Base-by-base conservation (phyloP, 2,113 vertebrate species). In the Megaleporinus macrocephalus region DNA sequence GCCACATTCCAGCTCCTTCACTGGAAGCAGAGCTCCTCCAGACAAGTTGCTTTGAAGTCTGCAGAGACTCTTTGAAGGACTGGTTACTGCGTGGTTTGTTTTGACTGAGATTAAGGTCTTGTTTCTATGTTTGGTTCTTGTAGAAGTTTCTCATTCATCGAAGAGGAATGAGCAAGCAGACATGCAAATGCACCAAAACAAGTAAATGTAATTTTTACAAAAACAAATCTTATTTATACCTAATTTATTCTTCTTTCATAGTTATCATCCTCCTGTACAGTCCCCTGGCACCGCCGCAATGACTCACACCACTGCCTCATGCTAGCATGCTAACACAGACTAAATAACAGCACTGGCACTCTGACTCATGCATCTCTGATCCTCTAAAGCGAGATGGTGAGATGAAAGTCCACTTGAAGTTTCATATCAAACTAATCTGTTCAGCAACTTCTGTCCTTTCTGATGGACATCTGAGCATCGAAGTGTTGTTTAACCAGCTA, bases 41-140 rank as follows among this genome's bases (percentile, higher is more conserved):
- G 66, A 74, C 66, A 15, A 74, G 20, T 30, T 4, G 61, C 76
- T 79, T 79, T 83, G 82, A 78, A 68, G 82, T 83, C 51, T 73
- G 53, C 68, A 57, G 69, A 49, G 65, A 73, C 61, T 18, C 82
- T 83, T 78, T 78, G 59, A 74, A 66, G 76, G 47, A 73, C 55
- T n/a, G 16, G 63, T 70, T 26, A 71, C 27, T 26, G 69, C 27
- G 63, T 51, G 76, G 70, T 79, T 79, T 80, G 74, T 80, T 84
- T 84, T 75, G 83, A 75, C 63, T 69, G 71, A 10, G 82, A 44
- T 12, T n/a, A 29, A 76, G 78, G 73, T 76, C 29, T 10, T 44
- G 41, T 4, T 44, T 44, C 5, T 44, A 4, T 44, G 41, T 10
- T 44, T 11, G 41, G 4, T 11, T 10, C 5, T 11, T 44, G 41